A percentile compares a stretch with the other conserved stretches of the same genome.
These are phyloP conservation scores for Crioceris asparagi DNA, from an alignment of 2,888 invertebrate species.

Conservation along the genomic window DNA sequence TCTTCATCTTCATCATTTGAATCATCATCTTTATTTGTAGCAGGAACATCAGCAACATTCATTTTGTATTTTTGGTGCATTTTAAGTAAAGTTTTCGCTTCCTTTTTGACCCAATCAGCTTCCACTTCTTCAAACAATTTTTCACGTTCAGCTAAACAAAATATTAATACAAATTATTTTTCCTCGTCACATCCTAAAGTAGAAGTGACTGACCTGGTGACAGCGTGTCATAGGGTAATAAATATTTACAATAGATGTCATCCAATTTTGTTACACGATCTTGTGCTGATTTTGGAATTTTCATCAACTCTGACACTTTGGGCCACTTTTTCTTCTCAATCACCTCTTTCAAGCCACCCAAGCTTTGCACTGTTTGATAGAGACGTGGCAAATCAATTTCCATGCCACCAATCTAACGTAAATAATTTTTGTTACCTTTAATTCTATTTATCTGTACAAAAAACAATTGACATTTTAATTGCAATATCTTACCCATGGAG, in stretches of 20 bases:
- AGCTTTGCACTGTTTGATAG: constrained; percentile 72
- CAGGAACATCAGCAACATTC: constrained; percentile 30
- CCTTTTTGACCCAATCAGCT: constrained; percentile 58
- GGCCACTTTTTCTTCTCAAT: constrained; percentile 84
- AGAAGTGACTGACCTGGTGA: constrained; percentile 47
- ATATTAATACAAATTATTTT: too few relatives aligned
- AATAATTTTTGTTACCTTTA: background rate
- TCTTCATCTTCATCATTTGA: constrained; percentile 38
- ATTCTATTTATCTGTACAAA: background rate
- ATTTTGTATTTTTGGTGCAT: constrained; percentile 27
- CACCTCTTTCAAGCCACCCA: constrained; percentile 78
- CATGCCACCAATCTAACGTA: constrained; percentile 69
- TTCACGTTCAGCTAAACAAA: constrained; percentile 53
- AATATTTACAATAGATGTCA: constrained; percentile 81
- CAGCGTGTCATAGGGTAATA: constrained; percentile 80
- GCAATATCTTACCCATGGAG: constrained; percentile 71
- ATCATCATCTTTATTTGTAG: constrained; percentile 7
- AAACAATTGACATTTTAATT: background rate
- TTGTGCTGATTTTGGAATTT: constrained; percentile 67
- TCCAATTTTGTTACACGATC: constrained; percentile 76
- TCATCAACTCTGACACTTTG: constrained; percentile 79
- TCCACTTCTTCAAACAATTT: constrained; percentile 65
- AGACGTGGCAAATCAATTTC: constrained; percentile 81
- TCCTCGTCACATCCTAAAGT: too few relatives aligned
- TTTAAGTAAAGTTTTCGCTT: constrained; percentile 37